phyloP scores from a whole-genome alignment of 2,797 vertebrate species.

The Brachymystax lenok region DNA sequence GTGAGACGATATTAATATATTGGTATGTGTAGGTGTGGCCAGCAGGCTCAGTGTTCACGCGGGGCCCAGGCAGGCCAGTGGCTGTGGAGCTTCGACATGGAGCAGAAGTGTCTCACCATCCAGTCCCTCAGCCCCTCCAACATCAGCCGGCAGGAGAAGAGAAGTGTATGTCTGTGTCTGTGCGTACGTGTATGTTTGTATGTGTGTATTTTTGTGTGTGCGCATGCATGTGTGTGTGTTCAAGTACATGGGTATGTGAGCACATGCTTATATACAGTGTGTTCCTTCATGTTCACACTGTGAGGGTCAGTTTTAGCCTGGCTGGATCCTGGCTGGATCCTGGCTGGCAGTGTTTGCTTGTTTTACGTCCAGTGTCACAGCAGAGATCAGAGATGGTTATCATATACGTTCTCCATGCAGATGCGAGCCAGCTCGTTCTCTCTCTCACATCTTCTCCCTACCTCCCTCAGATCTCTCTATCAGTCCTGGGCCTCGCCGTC shows the following conservation, averaged over 20 bases:
- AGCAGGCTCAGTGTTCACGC: conserved; percentile 81
- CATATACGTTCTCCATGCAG: conserved; percentile 78
- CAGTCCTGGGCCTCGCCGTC: conserved; percentile 82
- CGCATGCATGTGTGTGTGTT: too few relatives aligned
- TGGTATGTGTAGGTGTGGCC: conserved; percentile 79
- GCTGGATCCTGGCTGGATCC: too few relatives aligned
- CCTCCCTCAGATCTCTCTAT: conserved; percentile 82
- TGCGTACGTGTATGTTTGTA: neutral
- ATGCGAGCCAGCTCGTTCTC: neutral
- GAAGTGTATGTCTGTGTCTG: conserved; percentile 45
- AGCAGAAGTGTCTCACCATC: conserved; percentile 82
- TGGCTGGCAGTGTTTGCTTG: neutral
- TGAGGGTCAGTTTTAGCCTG: neutral
- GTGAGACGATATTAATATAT: neutral
- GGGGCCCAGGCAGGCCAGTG: conserved; percentile 82
- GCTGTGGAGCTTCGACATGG: conserved; percentile 94
- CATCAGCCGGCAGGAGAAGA: conserved; percentile 90
- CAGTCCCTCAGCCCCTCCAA: conserved; percentile 85
- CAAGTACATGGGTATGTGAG: neutral
- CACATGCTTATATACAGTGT: neutral
- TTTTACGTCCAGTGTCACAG: neutral
- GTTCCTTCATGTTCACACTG: neutral
- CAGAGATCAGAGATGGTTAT: conserved; percentile 32
- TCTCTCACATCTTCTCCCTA: neutral
- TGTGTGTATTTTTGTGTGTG: too few relatives aligned